phyloP scores from a whole-genome alignment of 1,140 invertebrate genomes.

The Pantala flavescens region DNA sequence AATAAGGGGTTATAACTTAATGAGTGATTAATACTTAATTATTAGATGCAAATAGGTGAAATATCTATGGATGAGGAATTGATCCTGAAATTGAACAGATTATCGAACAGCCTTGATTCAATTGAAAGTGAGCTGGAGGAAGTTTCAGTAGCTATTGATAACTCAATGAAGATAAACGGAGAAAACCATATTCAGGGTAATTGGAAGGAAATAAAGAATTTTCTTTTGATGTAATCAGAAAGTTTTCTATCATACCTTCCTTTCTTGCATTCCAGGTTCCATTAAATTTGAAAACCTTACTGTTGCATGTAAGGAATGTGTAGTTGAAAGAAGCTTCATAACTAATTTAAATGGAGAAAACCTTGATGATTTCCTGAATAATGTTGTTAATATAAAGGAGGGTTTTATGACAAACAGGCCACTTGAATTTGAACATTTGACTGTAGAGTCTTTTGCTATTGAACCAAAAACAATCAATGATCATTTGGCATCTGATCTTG shows the following conservation, averaged over 20 bases:
- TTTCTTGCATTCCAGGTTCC: not conserved
- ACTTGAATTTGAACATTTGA: slow-evolving; percentile 26
- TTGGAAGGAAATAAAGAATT: not conserved
- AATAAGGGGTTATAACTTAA: too few species aligned
- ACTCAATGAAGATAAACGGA: not conserved
- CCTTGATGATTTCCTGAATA: slow-evolving; percentile 24
- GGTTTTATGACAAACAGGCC: slow-evolving; percentile 25
- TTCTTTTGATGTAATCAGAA: not conserved
- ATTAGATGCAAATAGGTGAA: not conserved
- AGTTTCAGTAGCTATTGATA: not conserved
- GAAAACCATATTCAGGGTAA: not conserved
- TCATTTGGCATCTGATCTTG: slow-evolving; percentile 20
- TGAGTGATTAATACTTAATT: not conserved
- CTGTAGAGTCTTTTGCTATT: not conserved
- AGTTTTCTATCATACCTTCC: too few species aligned
- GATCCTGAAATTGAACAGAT: not conserved
- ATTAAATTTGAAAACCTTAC: slow-evolving; percentile 13
- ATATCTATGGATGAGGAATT: not conserved
- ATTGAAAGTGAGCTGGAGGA: not conserved
- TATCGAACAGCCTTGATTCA: not conserved
- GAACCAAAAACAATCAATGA: not conserved
- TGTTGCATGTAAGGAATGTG: slow-evolving; percentile 28
- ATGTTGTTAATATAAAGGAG: slow-evolving; percentile 23
- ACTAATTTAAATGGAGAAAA: slow-evolving; percentile 22
- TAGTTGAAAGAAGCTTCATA: slow-evolving; percentile 23